Percentiles rank a stretch among this genome's conserved stretches.
These are phyloP conservation scores for Chymomyza caudatula DNA, from an alignment of 2,888 invertebrate genomes.

Conservation along the genomic window DNA sequence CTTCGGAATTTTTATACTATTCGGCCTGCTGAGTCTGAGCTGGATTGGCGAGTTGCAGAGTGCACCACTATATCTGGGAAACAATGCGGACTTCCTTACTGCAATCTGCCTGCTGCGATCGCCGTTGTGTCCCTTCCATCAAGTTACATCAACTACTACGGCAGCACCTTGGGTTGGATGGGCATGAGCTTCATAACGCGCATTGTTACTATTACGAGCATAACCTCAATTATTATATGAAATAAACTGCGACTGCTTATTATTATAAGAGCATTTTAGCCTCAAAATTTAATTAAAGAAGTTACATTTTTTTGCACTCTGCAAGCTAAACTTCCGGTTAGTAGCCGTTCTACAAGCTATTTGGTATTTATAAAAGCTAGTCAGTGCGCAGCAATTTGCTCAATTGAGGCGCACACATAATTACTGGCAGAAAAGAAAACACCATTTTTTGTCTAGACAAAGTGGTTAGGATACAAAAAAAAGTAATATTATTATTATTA, in stretches of 20 bases:
- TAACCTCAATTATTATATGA: no score
- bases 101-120: not conserved
- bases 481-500: slow-evolving; percentile 39
- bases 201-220: no score
- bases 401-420: slow-evolving; percentile 45
- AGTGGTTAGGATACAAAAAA: slow-evolving; percentile 17
- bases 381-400: slow-evolving; percentile 26
- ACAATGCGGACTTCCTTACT: not conserved
- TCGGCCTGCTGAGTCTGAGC: not conserved
- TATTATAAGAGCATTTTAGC: no score
- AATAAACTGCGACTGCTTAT: no score
- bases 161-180: no score
- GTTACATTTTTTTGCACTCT: no score
- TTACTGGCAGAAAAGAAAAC: slow-evolving; percentile 41
- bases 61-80: not conserved
- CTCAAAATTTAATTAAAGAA: no score
- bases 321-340: not conserved
- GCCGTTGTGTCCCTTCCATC: not conserved
- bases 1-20: not conserved
- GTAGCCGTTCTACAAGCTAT: not conserved
- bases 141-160: not conserved
- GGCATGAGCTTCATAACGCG: no score
- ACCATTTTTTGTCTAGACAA: slow-evolving; percentile 57
- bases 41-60: not conserved
- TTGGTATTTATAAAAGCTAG: not conserved